phyloP scores from a whole-genome alignment of 1,140 invertebrate genomes.

The Drosophila rufa region DNA sequence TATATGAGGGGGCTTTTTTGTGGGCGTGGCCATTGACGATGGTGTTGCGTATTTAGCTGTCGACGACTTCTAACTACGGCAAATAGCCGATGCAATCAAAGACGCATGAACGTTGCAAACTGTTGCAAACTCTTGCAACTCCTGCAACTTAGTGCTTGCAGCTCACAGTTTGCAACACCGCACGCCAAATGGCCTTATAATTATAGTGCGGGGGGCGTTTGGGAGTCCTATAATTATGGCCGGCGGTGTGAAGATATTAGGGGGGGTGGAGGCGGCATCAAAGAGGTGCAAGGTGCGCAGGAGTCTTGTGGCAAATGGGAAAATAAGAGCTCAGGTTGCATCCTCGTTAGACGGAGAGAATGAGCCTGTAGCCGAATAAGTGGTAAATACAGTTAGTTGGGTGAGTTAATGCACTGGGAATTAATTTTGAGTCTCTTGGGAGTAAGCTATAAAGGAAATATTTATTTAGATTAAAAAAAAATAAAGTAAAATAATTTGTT shows the following conservation, averaged over 20 bases:
- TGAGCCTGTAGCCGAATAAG: constrained; percentile 5
- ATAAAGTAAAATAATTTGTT: no score
- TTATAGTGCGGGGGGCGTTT: constrained; percentile 27
- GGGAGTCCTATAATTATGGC: constrained; percentile 55
- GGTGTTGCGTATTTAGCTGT: constrained; percentile 57
- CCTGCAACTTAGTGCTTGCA: constrained; percentile 1
- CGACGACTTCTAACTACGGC: constrained; percentile 29
- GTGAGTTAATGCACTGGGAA: not conserved
- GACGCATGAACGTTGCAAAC: constrained; percentile 54
- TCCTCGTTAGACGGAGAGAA: constrained; percentile 29
- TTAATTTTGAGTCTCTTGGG: not conserved
- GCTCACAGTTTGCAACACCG: constrained; percentile 10
- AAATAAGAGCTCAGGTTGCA: constrained; percentile 47
- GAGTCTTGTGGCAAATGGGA: constrained; percentile 45
- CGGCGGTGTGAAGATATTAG: constrained; percentile 40
- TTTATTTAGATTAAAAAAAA: no score
- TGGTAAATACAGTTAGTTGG: constrained; percentile 16
- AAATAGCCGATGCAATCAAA: constrained; percentile 50
- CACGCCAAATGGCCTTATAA: constrained; percentile 64
- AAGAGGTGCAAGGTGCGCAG: constrained; percentile 4
- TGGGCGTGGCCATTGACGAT: constrained; percentile 54
- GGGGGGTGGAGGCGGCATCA: not conserved
- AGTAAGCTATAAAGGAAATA: not conserved
- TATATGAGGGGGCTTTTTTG: constrained; percentile 36
- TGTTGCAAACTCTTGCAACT: constrained; percentile 36